These are phyloP conservation scores for Hydrozoanthus tunicans DNA, from an alignment of 64 coral and sea anemone genomes.

Conservation along the genomic window DNA sequence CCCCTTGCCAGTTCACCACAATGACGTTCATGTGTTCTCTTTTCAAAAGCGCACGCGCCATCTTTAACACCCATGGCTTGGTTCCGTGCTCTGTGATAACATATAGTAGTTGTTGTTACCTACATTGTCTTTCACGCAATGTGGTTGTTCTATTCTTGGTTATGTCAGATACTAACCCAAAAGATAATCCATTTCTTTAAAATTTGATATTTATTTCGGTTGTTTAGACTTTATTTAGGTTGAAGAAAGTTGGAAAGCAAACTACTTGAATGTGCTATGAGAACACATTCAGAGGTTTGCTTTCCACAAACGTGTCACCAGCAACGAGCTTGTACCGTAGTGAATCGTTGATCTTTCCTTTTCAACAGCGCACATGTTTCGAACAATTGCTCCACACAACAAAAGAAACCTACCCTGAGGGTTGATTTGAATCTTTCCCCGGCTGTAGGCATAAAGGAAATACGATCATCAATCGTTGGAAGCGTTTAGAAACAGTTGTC, in stretches of 20 bases:
- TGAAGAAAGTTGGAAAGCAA: too few species aligned
- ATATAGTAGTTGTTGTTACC: too few species aligned
- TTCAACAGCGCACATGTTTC: constrained; percentile 16
- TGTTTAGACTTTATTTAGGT: too few species aligned
- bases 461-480: not conserved
- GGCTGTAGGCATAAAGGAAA: not conserved
- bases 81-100: constrained; percentile 55
- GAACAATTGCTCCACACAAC: constrained; percentile 6
- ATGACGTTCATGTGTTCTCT: constrained; percentile 58
- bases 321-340: constrained; percentile 14
- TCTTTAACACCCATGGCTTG: constrained; percentile 55
- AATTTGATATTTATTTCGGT: too few species aligned
- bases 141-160: too few species aligned
- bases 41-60: constrained; percentile 36
- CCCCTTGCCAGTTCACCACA: constrained; percentile 19
- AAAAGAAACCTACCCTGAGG: constrained; percentile 1
- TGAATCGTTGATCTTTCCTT: not conserved
- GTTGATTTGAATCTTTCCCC: constrained; percentile 4
- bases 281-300: too few species aligned
- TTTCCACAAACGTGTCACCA: not conserved
- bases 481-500: not conserved
- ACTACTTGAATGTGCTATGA: too few species aligned
- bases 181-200: too few species aligned
- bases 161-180: too few species aligned
- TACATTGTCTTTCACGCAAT: too few species aligned